Evolutionary conservation across 1,140 invertebrate genomes (phyloP), one percentile per base, ranked within the genome.

Genomic region (Tetragnatha versicolor): DNA sequence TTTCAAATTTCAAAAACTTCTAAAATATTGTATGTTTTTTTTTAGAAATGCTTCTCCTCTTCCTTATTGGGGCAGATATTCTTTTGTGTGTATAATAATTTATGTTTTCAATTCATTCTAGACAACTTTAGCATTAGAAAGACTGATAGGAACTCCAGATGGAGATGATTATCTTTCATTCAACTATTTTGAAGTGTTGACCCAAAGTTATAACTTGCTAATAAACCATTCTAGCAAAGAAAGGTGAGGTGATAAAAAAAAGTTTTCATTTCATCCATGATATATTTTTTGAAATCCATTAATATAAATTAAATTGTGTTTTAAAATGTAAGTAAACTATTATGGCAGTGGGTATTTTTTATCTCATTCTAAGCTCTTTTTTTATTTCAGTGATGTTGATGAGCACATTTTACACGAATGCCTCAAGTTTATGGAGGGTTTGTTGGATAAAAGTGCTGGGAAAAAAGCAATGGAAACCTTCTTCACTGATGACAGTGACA

Each of bases 381-480:
- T 3, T 17, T 33, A 37, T 77, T 82, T 12, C 58, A 87, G 86
- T 82, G 89, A 86, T 29, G 87, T 92, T 4, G 89, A 92, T 84
- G 91, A 92, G 81, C 89, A 89, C 63, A 90, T 93, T 45, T 84
- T 92, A 6, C 89, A 90, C 79, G 90, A 91, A 76, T 92, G 90
- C 82, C 84, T 93, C 9, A 89, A 92, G 80, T 95, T 94, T 82
- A 92, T 95, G 90, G 94, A 95, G 85, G 90, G 91, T 80, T 89
- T 95, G 61, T 83, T 97, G 10, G 94, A 96, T 33, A 92, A 92
- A 80, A 87, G 91, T 14, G 88, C 91, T 0, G 94, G 94, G 0
- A 89, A 92, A 53, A 89, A 91, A 82, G 94, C 95, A 0, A 89
- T 97, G 81, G 91, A 93, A 75, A 88, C 90, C 78, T 94, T 96